phyloP scores from a whole-genome alignment of 2,797 vertebrate species.

The Vespertilio murinus region DNA sequence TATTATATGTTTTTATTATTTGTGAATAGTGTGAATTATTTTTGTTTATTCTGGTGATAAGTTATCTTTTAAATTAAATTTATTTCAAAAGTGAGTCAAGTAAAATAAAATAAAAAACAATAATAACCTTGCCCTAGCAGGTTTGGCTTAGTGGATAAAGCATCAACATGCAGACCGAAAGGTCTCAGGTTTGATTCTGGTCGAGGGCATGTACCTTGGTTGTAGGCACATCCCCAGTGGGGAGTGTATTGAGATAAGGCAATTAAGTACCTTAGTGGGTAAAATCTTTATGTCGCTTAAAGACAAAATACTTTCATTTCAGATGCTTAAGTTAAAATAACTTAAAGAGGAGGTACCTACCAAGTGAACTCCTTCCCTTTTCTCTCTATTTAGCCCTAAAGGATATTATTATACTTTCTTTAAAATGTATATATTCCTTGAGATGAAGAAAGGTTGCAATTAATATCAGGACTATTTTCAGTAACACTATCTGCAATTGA shows the following conservation, averaged over 20 bases:
- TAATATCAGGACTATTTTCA: slow-evolving; percentile 66
- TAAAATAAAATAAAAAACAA: background rate
- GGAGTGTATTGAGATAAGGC: background rate
- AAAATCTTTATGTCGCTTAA: background rate
- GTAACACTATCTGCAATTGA: slow-evolving; percentile 54
- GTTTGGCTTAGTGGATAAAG: too few species aligned
- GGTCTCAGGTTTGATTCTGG: too few species aligned
- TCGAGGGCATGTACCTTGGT: too few species aligned
- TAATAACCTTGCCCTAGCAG: too few species aligned
- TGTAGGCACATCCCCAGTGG: too few species aligned
- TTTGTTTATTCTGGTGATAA: background rate
- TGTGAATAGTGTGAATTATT: background rate
- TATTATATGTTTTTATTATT: background rate
- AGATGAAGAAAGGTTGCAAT: slow-evolving; percentile 32
- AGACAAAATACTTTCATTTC: background rate
- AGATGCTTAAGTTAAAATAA: background rate
- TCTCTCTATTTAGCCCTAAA: background rate
- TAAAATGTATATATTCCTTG: background rate
- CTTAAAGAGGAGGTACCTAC: background rate
- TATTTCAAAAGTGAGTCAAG: background rate
- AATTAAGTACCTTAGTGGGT: background rate
- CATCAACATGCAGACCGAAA: too few species aligned
- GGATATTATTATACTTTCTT: background rate
- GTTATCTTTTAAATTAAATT: background rate
- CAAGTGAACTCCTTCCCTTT: background rate